Evolutionary conservation across 2,113 vertebrate species (phyloP).

Genomic region (Varanus komodoensis): DNA sequence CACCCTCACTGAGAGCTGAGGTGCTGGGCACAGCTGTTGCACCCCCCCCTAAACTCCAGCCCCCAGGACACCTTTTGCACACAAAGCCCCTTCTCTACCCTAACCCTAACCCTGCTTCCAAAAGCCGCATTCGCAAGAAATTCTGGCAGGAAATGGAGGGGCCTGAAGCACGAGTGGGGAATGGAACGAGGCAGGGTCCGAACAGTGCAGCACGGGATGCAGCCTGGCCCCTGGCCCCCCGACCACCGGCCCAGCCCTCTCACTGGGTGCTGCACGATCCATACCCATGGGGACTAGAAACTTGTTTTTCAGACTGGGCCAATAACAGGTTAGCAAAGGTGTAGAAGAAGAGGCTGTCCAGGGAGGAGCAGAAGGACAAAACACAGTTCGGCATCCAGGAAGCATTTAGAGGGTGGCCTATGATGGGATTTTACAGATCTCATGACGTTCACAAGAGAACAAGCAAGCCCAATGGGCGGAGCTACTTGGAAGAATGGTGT

Average conservation of each 20-base stretch:
- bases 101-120: too few relatives aligned
- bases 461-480: too few relatives aligned
- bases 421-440: too few relatives aligned
- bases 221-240: background rate
- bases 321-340: background rate
- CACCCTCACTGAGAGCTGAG: too few relatives aligned
- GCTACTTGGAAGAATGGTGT: too few relatives aligned
- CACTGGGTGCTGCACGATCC: background rate
- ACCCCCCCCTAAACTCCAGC: background rate
- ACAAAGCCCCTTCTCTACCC: background rate
- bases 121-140: too few relatives aligned
- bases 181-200: background rate
- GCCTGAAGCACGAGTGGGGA: background rate
- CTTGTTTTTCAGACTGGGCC: background rate
- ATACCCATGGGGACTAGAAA: background rate
- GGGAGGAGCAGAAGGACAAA: background rate
- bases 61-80: background rate
- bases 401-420: background rate
- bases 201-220: background rate
- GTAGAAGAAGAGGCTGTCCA: background rate
- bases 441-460: too few relatives aligned
- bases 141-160: too few relatives aligned
- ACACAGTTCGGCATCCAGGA: background rate
- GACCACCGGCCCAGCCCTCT: background rate
- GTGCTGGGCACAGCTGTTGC: background rate